Evolutionary conservation across 1,140 invertebrate genomes (phyloP).

Genomic region (Drosophila sulfurigaster): DNA sequence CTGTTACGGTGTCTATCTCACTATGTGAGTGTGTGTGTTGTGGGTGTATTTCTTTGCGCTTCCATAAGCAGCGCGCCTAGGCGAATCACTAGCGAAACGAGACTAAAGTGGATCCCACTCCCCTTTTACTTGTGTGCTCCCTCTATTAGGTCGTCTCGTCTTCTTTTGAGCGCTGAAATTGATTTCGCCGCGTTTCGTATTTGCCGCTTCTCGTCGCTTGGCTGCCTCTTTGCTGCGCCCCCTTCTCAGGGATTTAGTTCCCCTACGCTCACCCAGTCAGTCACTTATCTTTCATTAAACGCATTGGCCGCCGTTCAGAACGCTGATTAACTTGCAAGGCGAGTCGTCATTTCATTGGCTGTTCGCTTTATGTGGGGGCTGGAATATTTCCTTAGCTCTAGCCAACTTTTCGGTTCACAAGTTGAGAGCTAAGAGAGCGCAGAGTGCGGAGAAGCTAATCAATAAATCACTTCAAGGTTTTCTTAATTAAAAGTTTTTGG

Average conservation of each 20-base stretch:
- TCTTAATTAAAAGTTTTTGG: conserved; percentile 84
- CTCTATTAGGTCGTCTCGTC: conserved; percentile 13
- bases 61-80: conserved; percentile 70
- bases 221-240: conserved; percentile 31
- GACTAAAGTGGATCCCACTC: conserved; percentile 20
- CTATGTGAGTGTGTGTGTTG: conserved; percentile 31
- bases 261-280: conserved; percentile 10
- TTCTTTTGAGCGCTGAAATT: conserved; percentile 43
- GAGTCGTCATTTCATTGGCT: conserved; percentile 53
- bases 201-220: conserved; percentile 62
- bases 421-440: no score
- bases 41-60: conserved; percentile 81
- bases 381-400: conserved; percentile 20
- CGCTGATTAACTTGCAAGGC: conserved; percentile 60
- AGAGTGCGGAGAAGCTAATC: conserved; percentile 60
- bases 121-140: not conserved
- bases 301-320: conserved; percentile 46
- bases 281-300: conserved; percentile 65
- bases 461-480: conserved; percentile 85
- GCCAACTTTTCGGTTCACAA: not conserved
- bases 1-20: conserved; percentile 23
- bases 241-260: not conserved
- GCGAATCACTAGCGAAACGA: conserved; percentile 57
- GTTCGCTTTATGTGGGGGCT: conserved; percentile 16
- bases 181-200: conserved; percentile 77